These are phyloP conservation scores for Microcaecilia unicolor DNA, from an alignment of 2,797 vertebrate species.

Conservation along the genomic window DNA sequence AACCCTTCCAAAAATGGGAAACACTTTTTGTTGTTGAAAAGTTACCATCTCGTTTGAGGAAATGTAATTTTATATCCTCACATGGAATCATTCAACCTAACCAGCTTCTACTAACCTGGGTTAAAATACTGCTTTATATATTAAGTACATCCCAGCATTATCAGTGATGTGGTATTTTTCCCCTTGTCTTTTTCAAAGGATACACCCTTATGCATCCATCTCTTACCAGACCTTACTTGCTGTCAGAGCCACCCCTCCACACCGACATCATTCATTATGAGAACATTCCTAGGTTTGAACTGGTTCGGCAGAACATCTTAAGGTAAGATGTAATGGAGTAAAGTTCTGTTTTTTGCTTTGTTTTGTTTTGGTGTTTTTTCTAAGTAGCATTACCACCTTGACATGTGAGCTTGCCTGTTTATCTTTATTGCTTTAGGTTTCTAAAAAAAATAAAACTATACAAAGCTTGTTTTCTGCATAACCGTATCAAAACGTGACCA, in stretches of 20 bases:
- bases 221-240: constrained; percentile 86
- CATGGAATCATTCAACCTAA: too few relatives aligned
- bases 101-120: too few relatives aligned
- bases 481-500: too few relatives aligned
- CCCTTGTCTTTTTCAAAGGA: constrained; percentile 52
- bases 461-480: too few relatives aligned
- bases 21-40: too few relatives aligned
- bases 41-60: too few relatives aligned
- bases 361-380: neutral
- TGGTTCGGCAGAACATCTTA: constrained; percentile 89
- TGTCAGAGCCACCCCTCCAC: constrained; percentile 88
- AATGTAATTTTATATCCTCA: too few relatives aligned
- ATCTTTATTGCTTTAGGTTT: too few relatives aligned
- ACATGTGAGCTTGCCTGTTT: too few relatives aligned
- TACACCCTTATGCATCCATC: constrained; percentile 98
- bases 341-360: neutral
- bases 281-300: constrained; percentile 88
- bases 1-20: too few relatives aligned
- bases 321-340: constrained; percentile 53
- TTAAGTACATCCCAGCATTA: rapidly evolving
- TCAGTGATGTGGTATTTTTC: rapidly evolving
- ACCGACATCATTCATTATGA: constrained; percentile 96
- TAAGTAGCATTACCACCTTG: neutral
- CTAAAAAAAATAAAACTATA: too few relatives aligned
- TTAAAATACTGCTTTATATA: neutral